Base-by-base conservation (phyloP, 2,113 vertebrate genomes). In the Noturus placidus region DNA sequence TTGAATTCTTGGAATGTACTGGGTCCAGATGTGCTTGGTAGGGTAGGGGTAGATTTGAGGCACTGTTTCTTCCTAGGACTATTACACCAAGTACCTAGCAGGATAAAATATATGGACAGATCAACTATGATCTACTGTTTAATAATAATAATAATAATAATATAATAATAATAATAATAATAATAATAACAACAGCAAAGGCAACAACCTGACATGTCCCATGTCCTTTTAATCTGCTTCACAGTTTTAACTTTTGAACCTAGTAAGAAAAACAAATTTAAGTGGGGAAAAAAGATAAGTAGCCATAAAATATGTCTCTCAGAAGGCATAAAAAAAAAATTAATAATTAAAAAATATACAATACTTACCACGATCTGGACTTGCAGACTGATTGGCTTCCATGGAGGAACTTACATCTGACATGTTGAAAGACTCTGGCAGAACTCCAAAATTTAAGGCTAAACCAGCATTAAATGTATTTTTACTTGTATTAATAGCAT, bases 371-470 rank as follows among this genome's bases (percentile, higher is more conserved):
- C 79, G 54, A 69, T 38, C 1, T 65, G 65, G 3, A 61, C 82
- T n/a, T 1, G 17, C 17, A 20, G 22, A 4, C 17, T 3, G 22
- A 15, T 2, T 25, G 20, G 70, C 84, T 69, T 87, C 57, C 14
- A 8, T 50, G 4, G 20, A 9, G 13, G 52, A 30, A 35, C 33
- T 56, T 63, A 20, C 84, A n/a, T 92, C 92, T 70, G 84, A 72
- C 52, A 95, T 93, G 85, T 46, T 79, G 87, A 95, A 95, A 82
- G 91, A 90, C 1, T 86, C 86, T 13, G 94, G 94, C 59, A 95
- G 87, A 74, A 95, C 91, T 1, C 61, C 92, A 85, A 93, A 95
- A 30, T 81, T 91, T 87, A 95, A 84, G 59, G 89, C 27, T 9
- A 19, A n/a, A 15, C 89, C 89, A 3, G 85, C 74, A 11, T 88